Base-by-base conservation (phyloP, 2,888 invertebrate species). In the Cosmopolites sordidus region DNA sequence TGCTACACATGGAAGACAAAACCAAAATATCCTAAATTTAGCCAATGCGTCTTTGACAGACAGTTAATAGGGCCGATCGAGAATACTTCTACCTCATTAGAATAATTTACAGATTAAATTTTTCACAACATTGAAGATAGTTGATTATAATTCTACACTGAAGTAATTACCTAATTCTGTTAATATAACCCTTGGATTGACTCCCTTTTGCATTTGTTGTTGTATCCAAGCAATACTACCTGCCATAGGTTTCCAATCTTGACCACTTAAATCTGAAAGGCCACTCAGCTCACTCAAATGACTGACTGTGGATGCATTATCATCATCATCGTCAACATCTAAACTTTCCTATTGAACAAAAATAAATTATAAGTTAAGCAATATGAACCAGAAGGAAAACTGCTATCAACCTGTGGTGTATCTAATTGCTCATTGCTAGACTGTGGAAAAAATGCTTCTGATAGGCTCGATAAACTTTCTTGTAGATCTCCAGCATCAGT, bases 171-270 rank as follows among this genome's bases (percentile, higher is more conserved):
- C 56, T 44, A 56, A 48, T 30, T 56, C 56, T 1, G 52, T 56
- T 14, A 58, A 44, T 16, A 58, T 48, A 11, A 16, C 16, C 16
- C 56, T 30, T 8, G 58, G 58, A 48, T 53, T 58, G 14, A 53
- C 43, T 1, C 87, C 87, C 42, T 77, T 79, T 42, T 81, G 72
- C 78, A 86, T 89, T 75, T 84, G 88, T 66, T 79, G 81, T 62
- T 81, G 84, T 40, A 83, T 79, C 77, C 74, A 79, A 53, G 73
- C 69, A 58, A 72, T 74, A 59, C 71, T 76, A 68, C 79, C 79
- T 52, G 79, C 76, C 71, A 78, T 76, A 1, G 84, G 82, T 69
- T 84, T 84, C 85, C 86, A 87, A 49, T 86, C 79, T 58, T 83
- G 80, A 1, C 80, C 84, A 51, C 84, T 85, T 43, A 85, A 74